Evolutionary conservation across 1,140 invertebrate species (phyloP).

Genomic region (Pseudomyrmex pallidus): DNA sequence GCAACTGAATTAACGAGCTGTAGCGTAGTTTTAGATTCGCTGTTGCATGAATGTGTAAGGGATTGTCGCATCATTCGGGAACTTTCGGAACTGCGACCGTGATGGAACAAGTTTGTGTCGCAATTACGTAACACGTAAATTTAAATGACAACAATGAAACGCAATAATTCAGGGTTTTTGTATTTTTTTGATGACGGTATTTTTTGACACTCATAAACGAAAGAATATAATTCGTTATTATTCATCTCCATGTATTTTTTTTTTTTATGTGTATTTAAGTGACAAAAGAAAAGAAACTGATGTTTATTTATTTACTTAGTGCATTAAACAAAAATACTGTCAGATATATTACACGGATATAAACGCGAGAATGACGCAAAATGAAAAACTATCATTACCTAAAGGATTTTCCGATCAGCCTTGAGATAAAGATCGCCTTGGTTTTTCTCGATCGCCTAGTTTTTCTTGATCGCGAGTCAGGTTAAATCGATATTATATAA

Average conservation of each 20-base stretch:
- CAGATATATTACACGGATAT: too few relatives aligned
- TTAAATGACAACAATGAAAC: neutral
- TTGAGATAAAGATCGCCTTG: neutral
- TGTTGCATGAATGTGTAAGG: neutral
- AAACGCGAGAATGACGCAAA: too few relatives aligned
- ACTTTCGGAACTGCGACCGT: neutral
- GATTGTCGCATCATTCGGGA: neutral
- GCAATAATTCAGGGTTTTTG: neutral
- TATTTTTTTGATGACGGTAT: neutral
- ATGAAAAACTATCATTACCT: neutral
- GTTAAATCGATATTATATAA: slow-evolving; percentile 2
- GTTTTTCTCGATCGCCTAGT: neutral
- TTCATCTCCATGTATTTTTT: neutral
- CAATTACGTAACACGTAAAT: slow-evolving; percentile 7
- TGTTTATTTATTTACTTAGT: too few relatives aligned
- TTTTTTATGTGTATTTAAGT: too few relatives aligned
- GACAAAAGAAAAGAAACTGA: too few relatives aligned
- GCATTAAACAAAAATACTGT: too few relatives aligned
- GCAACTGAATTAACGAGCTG: slow-evolving; percentile 50
- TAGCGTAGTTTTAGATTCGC: slow-evolving; percentile 29
- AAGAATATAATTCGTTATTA: neutral
- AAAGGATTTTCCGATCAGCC: neutral
- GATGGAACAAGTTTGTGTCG: neutral
- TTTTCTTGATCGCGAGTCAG: neutral
- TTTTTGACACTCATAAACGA: neutral